These are phyloP conservation scores for Leptopterna dolabrata DNA, from an alignment of 2,888 invertebrate genomes.

Conservation along the genomic window DNA sequence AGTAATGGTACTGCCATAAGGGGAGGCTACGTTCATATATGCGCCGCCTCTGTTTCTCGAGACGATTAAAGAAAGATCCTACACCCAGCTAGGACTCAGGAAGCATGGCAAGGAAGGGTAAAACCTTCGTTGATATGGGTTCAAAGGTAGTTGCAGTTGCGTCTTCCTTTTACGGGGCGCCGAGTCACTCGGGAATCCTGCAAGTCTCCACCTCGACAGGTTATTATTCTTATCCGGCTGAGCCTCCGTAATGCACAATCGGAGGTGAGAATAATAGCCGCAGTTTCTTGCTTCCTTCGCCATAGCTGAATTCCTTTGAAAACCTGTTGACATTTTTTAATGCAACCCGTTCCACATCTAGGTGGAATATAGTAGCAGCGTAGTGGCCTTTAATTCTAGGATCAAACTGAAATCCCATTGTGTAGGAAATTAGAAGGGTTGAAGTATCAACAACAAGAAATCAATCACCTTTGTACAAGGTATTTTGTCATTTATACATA, in stretches of 20 bases:
- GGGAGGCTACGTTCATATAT: not conserved
- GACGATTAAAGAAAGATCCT: not conserved
- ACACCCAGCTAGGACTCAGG: not conserved
- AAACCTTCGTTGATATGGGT: conserved; percentile 32
- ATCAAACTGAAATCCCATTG: not conserved
- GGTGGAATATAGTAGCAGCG: not conserved
- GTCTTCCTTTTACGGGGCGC: conserved; percentile 9
- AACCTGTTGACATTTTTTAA: conserved; percentile 11
- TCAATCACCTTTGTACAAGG: no score
- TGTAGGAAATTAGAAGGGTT: no score
- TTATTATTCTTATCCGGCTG: conserved; percentile 30
- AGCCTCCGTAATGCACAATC: conserved; percentile 22
- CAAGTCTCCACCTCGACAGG: not conserved
- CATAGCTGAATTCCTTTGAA: not conserved
- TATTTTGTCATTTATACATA: no score
- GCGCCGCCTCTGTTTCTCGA: not conserved
- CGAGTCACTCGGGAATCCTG: conserved; percentile 33
- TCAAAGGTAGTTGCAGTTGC: conserved; percentile 34
- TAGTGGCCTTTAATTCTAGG: not conserved
- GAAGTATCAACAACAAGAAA: no score
- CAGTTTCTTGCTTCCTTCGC: not conserved
- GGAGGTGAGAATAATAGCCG: conserved; percentile 28
- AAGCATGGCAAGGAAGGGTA: not conserved
- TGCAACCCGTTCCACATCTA: not conserved
- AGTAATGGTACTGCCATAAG: not conserved